Base-by-base conservation (phyloP, 2,888 invertebrate species). In the Eulithis prunata region DNA sequence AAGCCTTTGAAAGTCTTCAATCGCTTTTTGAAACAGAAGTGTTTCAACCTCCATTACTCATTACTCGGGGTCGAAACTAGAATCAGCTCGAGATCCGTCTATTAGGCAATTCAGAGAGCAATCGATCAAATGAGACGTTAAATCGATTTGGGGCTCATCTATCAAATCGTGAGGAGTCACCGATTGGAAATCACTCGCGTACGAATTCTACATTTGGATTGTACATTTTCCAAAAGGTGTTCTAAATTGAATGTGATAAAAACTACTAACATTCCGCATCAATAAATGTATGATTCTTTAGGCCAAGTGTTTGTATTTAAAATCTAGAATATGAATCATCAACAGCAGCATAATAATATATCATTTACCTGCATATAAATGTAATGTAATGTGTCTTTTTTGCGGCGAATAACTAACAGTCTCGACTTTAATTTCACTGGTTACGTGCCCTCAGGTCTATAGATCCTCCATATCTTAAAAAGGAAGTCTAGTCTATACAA, bases 71-170 rank as follows among this genome's bases (percentile, higher is more conserved):
- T 7, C 38, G 12, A 49, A 8, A 36, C 10, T 32, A 43, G 14
- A 59, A 28, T 45, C 43, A 21, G 14, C 13, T 32, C 41, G 45
- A 60, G 53, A 45, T 53, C 21, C 46, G 45, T 47, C 61, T 56
- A 49, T 54, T 53, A 61, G 49, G 60, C 57, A 60, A 60, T 67
- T 38, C 49, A 38, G 57, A 49, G 57, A 45, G 43, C 57, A 32
- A 59, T 66, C 56, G 46, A 62, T 66, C 62, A 66, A 59, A 52
- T 51, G 51, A 10, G 38, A 58, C 56, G 58, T 32, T 59, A 52
- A 62, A 66, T 66, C 47, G 58, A 54, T 51, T 62, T 32, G 14
- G n/a, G 5, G 52, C 41, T 41, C 58, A 62, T 66, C 55, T 47
- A 62, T 62, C 62, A 66, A 43, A 38, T 14, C 41, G 36, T 12